phyloP scores from a whole-genome alignment of 2,113 vertebrate species.

The Platycercus adscitus region DNA sequence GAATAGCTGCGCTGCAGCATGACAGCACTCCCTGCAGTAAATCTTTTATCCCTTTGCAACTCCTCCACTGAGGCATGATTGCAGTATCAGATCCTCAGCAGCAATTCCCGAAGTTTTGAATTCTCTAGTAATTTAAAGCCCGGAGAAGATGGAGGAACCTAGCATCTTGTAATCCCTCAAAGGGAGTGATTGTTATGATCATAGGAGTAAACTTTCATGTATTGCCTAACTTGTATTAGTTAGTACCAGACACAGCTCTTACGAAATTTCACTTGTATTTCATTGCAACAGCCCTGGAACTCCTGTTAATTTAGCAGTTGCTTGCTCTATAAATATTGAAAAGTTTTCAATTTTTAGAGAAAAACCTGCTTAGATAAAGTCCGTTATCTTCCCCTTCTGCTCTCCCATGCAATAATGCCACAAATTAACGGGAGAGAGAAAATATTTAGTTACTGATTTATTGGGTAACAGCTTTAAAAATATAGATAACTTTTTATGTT shows the following conservation, averaged over 20 bases:
- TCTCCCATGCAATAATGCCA: background rate
- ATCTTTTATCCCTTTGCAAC: background rate
- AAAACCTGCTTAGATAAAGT: background rate
- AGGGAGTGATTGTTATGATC: background rate
- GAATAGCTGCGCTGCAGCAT: background rate
- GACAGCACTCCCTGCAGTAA: background rate
- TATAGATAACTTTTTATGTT: background rate
- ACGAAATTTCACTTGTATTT: background rate
- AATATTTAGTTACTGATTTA: background rate
- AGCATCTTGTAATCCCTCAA: conserved; percentile 27
- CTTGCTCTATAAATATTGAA: background rate
- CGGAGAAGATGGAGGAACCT: background rate
- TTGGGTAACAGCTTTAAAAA: background rate
- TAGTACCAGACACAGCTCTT: background rate
- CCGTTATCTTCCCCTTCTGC: background rate
- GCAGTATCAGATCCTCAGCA: conserved; percentile 42
- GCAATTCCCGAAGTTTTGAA: conserved; percentile 30
- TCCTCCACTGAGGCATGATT: conserved; percentile 6
- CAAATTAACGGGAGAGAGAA: background rate
- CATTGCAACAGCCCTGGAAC: background rate
- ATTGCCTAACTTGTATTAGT: conserved; percentile 24
- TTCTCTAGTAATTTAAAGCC: conserved; percentile 48
- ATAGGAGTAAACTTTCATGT: conserved; percentile 7
- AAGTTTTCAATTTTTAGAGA: background rate
- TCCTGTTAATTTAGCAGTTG: background rate